Percentiles rank a stretch among this genome's conserved stretches.
Conservation (phyloP, 2,113 vertebrate genomes). For the Tautogolabrus adspersus region DNA sequence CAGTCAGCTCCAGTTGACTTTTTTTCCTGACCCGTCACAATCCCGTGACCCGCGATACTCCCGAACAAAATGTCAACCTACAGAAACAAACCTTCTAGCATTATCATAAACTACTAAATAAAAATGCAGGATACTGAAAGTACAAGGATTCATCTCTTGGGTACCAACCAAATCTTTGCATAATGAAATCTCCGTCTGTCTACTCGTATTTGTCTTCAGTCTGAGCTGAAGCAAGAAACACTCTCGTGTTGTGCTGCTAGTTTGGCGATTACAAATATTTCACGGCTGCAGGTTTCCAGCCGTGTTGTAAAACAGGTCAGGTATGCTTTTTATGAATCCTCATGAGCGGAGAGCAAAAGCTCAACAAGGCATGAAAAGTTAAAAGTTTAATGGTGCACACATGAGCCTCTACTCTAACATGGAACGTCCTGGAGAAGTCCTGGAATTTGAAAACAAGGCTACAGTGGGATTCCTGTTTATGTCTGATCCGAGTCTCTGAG, state of each 20-base stretch:
- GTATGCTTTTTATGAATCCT: neutral
- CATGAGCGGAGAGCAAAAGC: slow-evolving; percentile 12
- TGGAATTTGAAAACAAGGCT: slow-evolving; percentile 37
- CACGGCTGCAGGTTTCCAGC: neutral
- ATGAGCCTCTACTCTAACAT: slow-evolving; percentile 3
- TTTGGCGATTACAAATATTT: neutral
- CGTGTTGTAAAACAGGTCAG: too few relatives aligned
- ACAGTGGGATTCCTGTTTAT: slow-evolving; percentile 34
- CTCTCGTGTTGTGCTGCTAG: neutral
- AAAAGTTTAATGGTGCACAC: neutral
- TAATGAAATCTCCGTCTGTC: neutral
- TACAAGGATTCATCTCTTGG: too few relatives aligned
- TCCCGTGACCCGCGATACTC: too few relatives aligned
- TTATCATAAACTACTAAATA: too few relatives aligned
- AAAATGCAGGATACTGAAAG: too few relatives aligned
- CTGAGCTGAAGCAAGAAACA: too few relatives aligned
- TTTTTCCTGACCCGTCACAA: too few relatives aligned
- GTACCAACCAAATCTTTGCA: too few relatives aligned
- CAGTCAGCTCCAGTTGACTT: too few relatives aligned
- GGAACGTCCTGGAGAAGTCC: slow-evolving; percentile 53
- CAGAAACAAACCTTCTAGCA: too few relatives aligned
- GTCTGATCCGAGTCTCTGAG: slow-evolving; percentile 27
- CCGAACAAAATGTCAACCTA: too few relatives aligned
- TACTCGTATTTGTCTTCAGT: too few relatives aligned
- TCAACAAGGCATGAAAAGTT: neutral